phyloP scores from a whole-genome alignment of 2,888 invertebrate genomes.

The Nomada flava region DNA sequence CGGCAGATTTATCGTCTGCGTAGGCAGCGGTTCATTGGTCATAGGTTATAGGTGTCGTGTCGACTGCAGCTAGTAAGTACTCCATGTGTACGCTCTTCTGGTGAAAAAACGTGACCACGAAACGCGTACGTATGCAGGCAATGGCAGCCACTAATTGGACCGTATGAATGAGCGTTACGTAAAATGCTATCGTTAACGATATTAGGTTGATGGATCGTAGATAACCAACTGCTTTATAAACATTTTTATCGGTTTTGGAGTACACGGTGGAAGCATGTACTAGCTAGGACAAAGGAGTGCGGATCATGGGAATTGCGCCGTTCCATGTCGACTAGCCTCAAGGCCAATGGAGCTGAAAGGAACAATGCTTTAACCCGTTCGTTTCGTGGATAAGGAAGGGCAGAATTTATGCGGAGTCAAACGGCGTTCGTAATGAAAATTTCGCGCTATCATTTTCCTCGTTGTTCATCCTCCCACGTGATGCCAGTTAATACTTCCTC shows the following conservation, averaged over 20 bases:
- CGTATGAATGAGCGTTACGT: background rate
- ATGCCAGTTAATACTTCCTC: background rate
- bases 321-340: slow-evolving; percentile 38
- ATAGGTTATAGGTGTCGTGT: slow-evolving; percentile 18
- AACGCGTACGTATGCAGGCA: no score
- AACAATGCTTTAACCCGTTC: slow-evolving; percentile 37
- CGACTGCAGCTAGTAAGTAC: background rate
- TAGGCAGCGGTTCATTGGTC: background rate
- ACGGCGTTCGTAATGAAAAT: slow-evolving; percentile 4
- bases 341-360: slow-evolving; percentile 52
- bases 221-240: background rate
- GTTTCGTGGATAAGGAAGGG: slow-evolving; percentile 34
- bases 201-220: background rate
- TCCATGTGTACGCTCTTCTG: no score
- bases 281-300: slow-evolving; percentile 24
- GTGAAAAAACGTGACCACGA: background rate
- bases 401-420: slow-evolving; percentile 29
- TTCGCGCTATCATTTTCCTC: background rate
- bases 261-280: slow-evolving; percentile 2
- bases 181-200: background rate
- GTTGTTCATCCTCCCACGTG: background rate
- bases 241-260: background rate
- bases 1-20: slow-evolving; percentile 28
- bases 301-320: slow-evolving; percentile 53
- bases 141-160: background rate